phyloP scores from a whole-genome alignment of 2,113 vertebrate genomes.

The Chaetodon auriga region DNA sequence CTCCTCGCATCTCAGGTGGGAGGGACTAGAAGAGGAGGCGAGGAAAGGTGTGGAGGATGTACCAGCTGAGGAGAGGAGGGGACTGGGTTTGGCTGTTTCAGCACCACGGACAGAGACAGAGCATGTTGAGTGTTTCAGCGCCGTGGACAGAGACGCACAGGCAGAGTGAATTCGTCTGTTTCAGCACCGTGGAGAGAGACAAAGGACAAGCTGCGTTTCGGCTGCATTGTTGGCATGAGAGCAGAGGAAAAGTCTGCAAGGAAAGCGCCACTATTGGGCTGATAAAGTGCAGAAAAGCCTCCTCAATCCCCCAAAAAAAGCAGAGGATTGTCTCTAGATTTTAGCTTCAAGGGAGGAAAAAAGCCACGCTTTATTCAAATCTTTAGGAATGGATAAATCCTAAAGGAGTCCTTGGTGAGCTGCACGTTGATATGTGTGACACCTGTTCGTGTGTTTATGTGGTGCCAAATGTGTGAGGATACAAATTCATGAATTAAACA shows the following conservation, averaged over 20 bases:
- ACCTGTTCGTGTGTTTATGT: background rate
- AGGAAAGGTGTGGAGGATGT: too few relatives aligned
- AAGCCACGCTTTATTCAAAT: background rate
- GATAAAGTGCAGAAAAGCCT: background rate
- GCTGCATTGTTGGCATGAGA: background rate
- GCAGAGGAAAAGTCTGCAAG: background rate
- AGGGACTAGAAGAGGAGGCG: too few relatives aligned
- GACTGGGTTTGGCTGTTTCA: slow-evolving; percentile 25
- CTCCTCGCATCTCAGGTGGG: too few relatives aligned
- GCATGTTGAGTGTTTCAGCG: slow-evolving; percentile 17
- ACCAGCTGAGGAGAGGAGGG: too few relatives aligned
- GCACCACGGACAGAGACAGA: slow-evolving; percentile 41
- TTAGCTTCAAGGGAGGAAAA: background rate
- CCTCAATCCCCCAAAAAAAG: too few relatives aligned
- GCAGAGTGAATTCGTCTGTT: background rate
- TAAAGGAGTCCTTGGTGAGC: background rate
- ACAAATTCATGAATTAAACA: background rate
- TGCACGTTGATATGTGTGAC: background rate
- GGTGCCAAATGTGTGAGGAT: background rate
- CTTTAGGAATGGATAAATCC: background rate
- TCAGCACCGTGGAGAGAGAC: background rate
- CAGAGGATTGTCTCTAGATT: background rate
- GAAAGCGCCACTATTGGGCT: background rate
- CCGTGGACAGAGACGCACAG: slow-evolving; percentile 20
- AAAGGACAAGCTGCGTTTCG: background rate